Conservation (phyloP, 1,140 invertebrate genomes). For the Cherax quadricarinatus region DNA sequence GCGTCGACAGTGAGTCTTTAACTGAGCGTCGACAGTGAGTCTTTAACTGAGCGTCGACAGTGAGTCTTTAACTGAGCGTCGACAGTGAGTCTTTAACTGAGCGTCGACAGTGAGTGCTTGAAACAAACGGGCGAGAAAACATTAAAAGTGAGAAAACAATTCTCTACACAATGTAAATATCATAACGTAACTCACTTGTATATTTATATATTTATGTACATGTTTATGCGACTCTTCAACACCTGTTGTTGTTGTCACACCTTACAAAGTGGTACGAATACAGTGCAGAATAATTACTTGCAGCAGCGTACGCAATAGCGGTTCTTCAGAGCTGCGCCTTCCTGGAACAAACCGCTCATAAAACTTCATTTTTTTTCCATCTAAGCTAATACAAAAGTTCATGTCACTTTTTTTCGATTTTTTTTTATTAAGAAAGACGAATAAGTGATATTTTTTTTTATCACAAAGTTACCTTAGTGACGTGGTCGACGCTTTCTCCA, state of each 20-base stretch:
- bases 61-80: no score
- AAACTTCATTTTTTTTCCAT: neutral
- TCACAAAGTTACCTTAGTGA: conserved; percentile 33
- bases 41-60: no score
- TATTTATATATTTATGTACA: conserved; percentile 6
- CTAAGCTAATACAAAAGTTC: conserved; percentile 11
- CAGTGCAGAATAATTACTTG: neutral
- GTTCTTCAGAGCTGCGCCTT: neutral
- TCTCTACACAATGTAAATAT: neutral
- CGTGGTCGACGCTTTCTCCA: neutral
- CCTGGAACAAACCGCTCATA: neutral
- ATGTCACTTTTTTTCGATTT: neutral
- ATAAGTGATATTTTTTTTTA: conserved; percentile 4
- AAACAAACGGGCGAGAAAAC: neutral
- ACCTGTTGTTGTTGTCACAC: neutral
- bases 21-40: no score
- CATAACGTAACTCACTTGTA: neutral
- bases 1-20: no score
- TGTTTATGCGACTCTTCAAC: neutral
- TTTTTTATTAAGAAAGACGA: neutral
- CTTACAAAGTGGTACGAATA: neutral
- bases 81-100: no score
- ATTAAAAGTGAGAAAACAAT: neutral
- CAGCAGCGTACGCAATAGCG: neutral
- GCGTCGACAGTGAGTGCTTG: no score